Evolutionary conservation across 2,113 vertebrate species (phyloP).

Genomic region (Nerophis ophidion): DNA sequence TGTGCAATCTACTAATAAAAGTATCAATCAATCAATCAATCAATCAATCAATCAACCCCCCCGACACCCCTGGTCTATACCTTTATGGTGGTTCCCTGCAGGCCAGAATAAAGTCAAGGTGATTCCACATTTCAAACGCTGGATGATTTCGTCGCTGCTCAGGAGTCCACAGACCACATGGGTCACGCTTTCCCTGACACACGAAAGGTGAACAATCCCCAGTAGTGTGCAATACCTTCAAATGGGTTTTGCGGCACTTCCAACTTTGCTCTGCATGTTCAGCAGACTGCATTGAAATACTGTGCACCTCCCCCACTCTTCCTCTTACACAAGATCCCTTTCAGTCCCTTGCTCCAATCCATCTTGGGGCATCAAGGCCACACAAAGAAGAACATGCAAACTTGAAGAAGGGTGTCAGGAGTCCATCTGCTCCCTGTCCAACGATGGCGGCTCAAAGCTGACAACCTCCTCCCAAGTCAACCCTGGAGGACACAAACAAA

Average conservation of each 20-base stretch:
- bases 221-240: too few species aligned
- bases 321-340: too few species aligned
- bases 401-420: conserved; percentile 76
- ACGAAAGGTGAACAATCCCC: too few species aligned
- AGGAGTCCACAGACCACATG: neutral
- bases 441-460: conserved; percentile 86
- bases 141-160: conserved; percentile 8
- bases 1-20: too few species aligned
- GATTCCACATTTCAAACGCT: conserved; percentile 18
- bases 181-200: too few species aligned
- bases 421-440: conserved; percentile 94
- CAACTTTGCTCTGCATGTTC: too few species aligned
- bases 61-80: conserved; percentile 38
- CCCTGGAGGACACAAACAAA: conserved; percentile 60
- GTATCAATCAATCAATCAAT: too few species aligned
- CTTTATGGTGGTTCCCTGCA: conserved; percentile 45
- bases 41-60: too few species aligned
- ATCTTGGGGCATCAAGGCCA: conserved; percentile 20
- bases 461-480: conserved; percentile 91
- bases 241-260: too few species aligned
- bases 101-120: conserved; percentile 7
- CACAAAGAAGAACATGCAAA: conserved; percentile 19
- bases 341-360: conserved; percentile 1
- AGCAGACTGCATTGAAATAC: too few species aligned
- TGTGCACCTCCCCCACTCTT: too few species aligned